Percentiles rank a stretch among this genome's conserved stretches.
These are phyloP conservation scores for Chloebia gouldiae DNA, from an alignment of 2,113 vertebrate species.

Conservation along the genomic window DNA sequence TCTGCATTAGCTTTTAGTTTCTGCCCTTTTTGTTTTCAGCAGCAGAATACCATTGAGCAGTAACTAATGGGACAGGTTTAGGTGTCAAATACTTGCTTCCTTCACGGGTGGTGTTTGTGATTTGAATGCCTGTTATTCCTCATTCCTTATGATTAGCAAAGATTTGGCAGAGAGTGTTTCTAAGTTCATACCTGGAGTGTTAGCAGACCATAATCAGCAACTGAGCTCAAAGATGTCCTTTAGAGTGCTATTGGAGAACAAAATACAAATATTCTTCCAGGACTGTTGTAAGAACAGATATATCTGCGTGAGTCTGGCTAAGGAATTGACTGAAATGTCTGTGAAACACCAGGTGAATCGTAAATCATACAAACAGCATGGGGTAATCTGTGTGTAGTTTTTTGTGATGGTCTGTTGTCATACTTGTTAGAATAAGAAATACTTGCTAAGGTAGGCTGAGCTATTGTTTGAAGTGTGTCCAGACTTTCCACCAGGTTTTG, in stretches of 20 bases:
- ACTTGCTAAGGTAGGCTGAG: neutral
- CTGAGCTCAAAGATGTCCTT: neutral
- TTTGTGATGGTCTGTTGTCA: neutral
- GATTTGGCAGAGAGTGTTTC: neutral
- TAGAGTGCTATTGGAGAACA: neutral
- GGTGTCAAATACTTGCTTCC: neutral
- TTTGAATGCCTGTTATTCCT: neutral
- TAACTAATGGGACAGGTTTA: neutral
- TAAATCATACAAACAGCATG: accelerated
- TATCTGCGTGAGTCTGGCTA: accelerated
- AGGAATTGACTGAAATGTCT: neutral
- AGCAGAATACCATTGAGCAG: neutral
- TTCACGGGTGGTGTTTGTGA: neutral
- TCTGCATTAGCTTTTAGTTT: neutral
- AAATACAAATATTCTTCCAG: neutral
- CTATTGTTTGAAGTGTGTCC: neutral
- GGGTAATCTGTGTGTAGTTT: neutral
- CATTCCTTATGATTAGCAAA: neutral
- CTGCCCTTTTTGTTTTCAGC: neutral
- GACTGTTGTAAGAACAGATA: neutral
- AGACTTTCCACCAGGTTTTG: neutral
- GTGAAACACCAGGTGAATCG: accelerated
- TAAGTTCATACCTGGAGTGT: neutral
- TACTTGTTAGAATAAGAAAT: neutral
- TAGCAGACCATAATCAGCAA: neutral